Conservation (phyloP, 2,797 vertebrate species). For the Chelmon rostratus region DNA sequence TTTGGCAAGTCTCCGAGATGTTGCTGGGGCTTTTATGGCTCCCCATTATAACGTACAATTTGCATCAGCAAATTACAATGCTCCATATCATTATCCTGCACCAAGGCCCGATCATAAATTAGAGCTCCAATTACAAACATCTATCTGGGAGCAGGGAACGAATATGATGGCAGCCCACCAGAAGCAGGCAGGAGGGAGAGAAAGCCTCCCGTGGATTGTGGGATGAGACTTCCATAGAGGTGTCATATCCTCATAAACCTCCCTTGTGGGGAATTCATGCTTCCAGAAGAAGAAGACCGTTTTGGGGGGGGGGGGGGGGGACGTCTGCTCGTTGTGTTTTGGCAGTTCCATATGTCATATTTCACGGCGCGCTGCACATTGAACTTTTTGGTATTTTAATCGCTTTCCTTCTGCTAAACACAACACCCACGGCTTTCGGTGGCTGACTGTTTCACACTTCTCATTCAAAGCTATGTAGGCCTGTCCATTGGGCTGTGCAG, state of each 20-base stretch:
- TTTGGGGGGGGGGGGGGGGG: slow-evolving; percentile 34
- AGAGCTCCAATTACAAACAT: slow-evolving; percentile 89
- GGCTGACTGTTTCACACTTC: slow-evolving; percentile 69
- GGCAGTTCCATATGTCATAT: slow-evolving; percentile 66
- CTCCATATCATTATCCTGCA: slow-evolving; percentile 87
- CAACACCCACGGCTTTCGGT: slow-evolving; percentile 61
- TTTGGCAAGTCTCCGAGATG: slow-evolving; percentile 87
- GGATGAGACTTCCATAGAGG: slow-evolving; percentile 75
- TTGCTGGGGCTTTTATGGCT: slow-evolving; percentile 86
- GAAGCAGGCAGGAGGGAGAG: slow-evolving; percentile 68
- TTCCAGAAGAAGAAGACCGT: slow-evolving; percentile 56
- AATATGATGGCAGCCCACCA: slow-evolving; percentile 77
- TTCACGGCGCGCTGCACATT: slow-evolving; percentile 56
- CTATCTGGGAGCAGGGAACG: slow-evolving; percentile 79
- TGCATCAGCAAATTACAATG: slow-evolving; percentile 90
- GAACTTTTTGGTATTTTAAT: slow-evolving; percentile 73
- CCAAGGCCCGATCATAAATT: slow-evolving; percentile 88
- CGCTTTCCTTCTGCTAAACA: slow-evolving; percentile 64
- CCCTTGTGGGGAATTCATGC: slow-evolving; percentile 62
- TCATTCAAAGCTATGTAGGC: slow-evolving; percentile 51
- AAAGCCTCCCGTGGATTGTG: slow-evolving; percentile 74
- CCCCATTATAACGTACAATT: slow-evolving; percentile 89
- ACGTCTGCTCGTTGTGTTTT: slow-evolving; percentile 64
- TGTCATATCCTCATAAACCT: slow-evolving; percentile 78
- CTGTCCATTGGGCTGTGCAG: slow-evolving; percentile 65